Evolutionary conservation across 2,888 invertebrate genomes (phyloP).

Genomic region (Nomada hirtipes): DNA sequence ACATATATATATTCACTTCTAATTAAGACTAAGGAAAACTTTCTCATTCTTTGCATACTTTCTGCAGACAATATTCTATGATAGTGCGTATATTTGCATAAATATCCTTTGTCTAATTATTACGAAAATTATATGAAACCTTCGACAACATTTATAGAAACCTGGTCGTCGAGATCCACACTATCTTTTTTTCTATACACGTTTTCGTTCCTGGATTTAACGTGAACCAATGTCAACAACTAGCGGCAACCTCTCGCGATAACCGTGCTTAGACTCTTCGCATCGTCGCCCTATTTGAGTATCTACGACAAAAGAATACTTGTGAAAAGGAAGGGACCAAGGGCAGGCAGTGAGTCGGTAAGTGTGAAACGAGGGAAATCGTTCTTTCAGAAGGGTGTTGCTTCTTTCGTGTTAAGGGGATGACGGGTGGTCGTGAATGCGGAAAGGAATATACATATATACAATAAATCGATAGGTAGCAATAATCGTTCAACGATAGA

Average conservation of each 20-base stretch:
- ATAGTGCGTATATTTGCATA: no score
- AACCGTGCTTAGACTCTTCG: conserved; percentile 40
- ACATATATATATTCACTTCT: no score
- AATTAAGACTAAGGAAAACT: no score
- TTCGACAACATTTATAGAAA: no score
- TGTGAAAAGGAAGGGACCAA: conserved; percentile 44
- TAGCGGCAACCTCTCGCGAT: conserved; percentile 51
- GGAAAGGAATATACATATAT: conserved; percentile 30
- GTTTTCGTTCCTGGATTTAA: neutral
- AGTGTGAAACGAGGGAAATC: conserved; percentile 66
- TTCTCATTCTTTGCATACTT: no score
- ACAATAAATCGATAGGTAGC: neutral
- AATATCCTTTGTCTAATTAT: no score
- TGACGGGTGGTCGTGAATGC: neutral
- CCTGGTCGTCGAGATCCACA: no score
- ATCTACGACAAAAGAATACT: conserved; percentile 59
- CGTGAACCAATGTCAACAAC: conserved; percentile 49
- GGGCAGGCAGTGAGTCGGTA: conserved; percentile 47
- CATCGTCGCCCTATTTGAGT: conserved; percentile 65
- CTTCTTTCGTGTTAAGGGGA: conserved; percentile 3
- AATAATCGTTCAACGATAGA: neutral
- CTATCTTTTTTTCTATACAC: conserved; percentile 55
- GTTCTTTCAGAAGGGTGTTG: conserved; percentile 48
- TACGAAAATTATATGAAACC: no score
- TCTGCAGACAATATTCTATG: no score